Conservation (phyloP, 2,888 invertebrate species). For the Lamellibrachia satsuma region DNA sequence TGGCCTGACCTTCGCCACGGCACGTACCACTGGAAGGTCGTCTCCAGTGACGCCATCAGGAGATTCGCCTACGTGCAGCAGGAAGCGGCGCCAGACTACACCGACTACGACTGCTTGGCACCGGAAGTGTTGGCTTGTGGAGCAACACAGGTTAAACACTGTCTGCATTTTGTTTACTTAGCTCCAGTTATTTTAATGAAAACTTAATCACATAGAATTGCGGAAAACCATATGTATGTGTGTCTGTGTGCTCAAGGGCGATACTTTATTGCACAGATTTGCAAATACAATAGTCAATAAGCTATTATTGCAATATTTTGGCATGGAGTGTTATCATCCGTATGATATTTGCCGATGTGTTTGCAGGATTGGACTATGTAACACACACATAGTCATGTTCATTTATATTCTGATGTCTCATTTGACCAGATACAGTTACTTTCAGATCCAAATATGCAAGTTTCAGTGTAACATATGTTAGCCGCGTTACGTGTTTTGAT, state of each 20-base stretch:
- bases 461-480: background rate
- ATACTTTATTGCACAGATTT: too few relatives aligned
- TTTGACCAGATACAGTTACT: background rate
- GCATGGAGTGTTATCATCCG: background rate
- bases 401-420: background rate
- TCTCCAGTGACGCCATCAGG: background rate
- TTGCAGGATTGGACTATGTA: background rate
- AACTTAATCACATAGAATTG: too few relatives aligned
- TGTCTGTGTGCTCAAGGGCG: background rate
- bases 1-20: slow-evolving; percentile 26
- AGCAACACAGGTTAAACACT: background rate
- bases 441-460: background rate
- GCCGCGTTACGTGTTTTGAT: background rate
- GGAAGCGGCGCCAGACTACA: background rate
- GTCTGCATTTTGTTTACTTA: background rate
- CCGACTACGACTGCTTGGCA: background rate
- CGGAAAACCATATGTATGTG: background rate
- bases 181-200: background rate
- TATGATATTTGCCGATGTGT: background rate
- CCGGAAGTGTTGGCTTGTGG: slow-evolving; percentile 27
- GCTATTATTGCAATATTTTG: background rate
- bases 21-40: slow-evolving; percentile 20
- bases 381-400: background rate
- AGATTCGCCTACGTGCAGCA: background rate
- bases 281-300: too few relatives aligned